Base-by-base conservation (phyloP, 2,797 vertebrate species). In the Chiloscyllium punctatum region DNA sequence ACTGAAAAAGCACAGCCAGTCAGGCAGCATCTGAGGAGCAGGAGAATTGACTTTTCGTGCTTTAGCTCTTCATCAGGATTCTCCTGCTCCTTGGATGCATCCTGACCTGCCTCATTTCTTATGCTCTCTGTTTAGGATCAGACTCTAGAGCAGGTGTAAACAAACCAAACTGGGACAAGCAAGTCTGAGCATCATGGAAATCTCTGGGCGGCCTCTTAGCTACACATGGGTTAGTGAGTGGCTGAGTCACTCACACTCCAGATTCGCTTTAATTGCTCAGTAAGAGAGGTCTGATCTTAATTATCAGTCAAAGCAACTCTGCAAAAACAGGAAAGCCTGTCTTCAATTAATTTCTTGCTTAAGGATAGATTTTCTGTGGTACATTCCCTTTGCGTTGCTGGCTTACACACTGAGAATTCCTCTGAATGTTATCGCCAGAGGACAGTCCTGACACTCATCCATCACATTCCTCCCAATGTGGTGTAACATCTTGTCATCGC, bases 301-400 rank as follows among this genome's bases (percentile, higher is more conserved):
- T 91, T 91, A 91, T 37, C 88, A 66, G 57, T 91, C 57, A 91
- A 66, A 91, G 42, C 6, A 84, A 91, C 88, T n/a, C n/a, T 25
- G 33, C 88, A 66, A n/a, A 66, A 66, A 68, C 37, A 33, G 16
- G 16, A 16, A 68, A 91, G n/a, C 15, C 88, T 91, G 57, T n/a
- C 88, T 68, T 91, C 16, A 66, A 91, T 91, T 91, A 91, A 66
- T 91, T 37, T 66, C 88, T 68, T 91, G 88, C 57, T 33, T 33
- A 2, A 18, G 88, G 88, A 2, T 68, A 37, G 88, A 23, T 23
- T 66, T 57, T 68, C 57, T 18, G 30, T 18, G 57, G 18, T 68
- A 68, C 16, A 68, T 91, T 91, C 16, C 23, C 88, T 91, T 91
- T 77, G 30, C 4, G 33, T 91, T n/a, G 53, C 33, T 91, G 18